Conservation (phyloP, 2,113 vertebrate genomes). For the Tetrao urogallus region DNA sequence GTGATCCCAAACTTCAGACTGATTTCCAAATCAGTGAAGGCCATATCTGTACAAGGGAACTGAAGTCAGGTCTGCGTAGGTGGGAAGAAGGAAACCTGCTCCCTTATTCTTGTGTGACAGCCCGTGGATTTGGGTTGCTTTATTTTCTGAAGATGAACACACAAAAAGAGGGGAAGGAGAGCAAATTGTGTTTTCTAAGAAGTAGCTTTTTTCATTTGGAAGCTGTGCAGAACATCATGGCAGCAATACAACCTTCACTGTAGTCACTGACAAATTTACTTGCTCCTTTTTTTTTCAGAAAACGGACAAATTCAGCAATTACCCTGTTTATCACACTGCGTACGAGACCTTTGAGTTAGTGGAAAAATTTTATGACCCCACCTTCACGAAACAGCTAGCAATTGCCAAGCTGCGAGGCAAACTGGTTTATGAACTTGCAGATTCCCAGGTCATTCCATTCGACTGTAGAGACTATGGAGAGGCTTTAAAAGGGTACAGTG, state of each 20-base stretch:
- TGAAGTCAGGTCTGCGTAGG: neutral
- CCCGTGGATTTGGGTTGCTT: neutral
- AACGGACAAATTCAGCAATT: constrained; percentile 91
- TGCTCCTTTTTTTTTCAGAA: constrained; percentile 78
- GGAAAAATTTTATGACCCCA: constrained; percentile 90
- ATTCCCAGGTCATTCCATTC: constrained; percentile 87
- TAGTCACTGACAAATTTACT: constrained; percentile 34
- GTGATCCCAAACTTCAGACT: neutral
- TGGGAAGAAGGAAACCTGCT: neutral
- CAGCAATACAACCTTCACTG: neutral
- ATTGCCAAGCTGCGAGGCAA: constrained; percentile 89
- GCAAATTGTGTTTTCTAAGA: neutral
- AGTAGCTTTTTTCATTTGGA: neutral
- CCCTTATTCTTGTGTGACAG: neutral
- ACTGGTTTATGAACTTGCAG: constrained; percentile 87
- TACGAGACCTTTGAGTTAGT: constrained; percentile 96
- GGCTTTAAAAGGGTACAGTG: constrained; percentile 83
- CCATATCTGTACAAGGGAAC: neutral
- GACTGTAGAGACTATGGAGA: constrained; percentile 87
- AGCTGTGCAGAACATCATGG: neutral
- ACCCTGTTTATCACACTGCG: constrained; percentile 93
- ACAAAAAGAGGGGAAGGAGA: neutral
- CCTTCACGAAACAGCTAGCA: constrained; percentile 85
- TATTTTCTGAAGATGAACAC: neutral
- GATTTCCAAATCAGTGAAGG: neutral